A percentile compares a stretch with the other conserved stretches of the same genome.
Evolutionary conservation across 2,797 vertebrate genomes (phyloP).

Genomic region (Presbytis comata): DNA sequence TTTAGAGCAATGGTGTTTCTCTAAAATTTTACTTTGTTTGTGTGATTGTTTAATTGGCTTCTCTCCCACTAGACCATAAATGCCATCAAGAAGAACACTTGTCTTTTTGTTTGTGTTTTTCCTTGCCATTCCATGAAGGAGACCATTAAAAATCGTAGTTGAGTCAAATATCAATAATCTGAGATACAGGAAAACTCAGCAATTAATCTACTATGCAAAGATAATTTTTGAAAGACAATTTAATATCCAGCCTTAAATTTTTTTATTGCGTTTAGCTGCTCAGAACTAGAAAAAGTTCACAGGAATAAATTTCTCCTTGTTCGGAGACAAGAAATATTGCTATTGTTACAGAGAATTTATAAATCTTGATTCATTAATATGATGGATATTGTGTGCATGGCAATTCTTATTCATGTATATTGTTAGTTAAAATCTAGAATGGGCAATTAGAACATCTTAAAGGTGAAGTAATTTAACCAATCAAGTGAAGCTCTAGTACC

Average conservation of each 20-base stretch:
- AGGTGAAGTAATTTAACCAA: neutral
- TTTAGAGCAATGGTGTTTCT: neutral
- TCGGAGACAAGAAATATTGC: neutral
- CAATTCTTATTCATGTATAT: neutral
- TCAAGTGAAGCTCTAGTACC: neutral
- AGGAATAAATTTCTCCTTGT: neutral
- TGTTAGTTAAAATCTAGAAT: neutral
- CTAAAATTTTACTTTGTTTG: neutral
- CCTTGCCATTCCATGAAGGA: neutral
- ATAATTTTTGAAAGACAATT: neutral
- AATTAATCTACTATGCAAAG: neutral
- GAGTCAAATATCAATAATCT: neutral
- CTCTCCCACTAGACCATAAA: neutral
- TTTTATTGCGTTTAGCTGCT: neutral
- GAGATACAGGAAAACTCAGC: neutral
- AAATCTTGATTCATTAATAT: neutral
- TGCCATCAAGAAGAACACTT: neutral
- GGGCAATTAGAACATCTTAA: neutral
- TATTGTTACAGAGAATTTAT: neutral
- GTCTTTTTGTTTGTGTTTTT: neutral
- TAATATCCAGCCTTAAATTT: neutral
- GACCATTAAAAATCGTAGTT: neutral
- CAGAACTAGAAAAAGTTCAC: neutral
- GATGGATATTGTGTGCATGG: neutral
- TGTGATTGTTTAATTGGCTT: neutral